A percentile compares a stretch with the other conserved stretches of the same genome.
Evolutionary conservation across 2,797 vertebrate species (phyloP).

Genomic region (Otolemur crassicaudatus): DNA sequence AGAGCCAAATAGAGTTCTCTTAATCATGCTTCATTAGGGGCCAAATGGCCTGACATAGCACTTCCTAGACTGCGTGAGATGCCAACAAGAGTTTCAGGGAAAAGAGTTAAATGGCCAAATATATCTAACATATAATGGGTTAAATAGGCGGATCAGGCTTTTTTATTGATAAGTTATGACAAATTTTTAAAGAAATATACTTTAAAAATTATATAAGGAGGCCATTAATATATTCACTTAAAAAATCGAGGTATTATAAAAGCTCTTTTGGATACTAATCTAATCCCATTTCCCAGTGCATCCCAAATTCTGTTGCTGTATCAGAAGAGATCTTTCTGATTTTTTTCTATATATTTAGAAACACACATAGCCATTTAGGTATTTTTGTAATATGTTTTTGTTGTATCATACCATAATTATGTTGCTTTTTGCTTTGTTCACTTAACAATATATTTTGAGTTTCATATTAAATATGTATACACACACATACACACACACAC

Average conservation of each 20-base stretch:
- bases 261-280: neutral
- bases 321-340: neutral
- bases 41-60: neutral
- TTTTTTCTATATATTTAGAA: neutral
- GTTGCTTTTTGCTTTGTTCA: slow-evolving; percentile 5
- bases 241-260: neutral
- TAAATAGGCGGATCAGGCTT: neutral
- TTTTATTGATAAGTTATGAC: neutral
- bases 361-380: neutral
- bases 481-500: neutral
- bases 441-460: neutral
- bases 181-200: neutral
- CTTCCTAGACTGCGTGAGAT: neutral
- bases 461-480: neutral
- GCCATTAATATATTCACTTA: neutral
- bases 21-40: neutral
- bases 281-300: neutral
- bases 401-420: neutral
- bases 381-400: neutral
- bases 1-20: neutral
- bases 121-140: neutral
- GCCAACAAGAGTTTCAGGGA: neutral
- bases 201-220: neutral
- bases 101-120: neutral
- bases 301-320: neutral